phyloP scores from a whole-genome alignment of 1,140 invertebrate species.

The Oryctes rhinoceros region DNA sequence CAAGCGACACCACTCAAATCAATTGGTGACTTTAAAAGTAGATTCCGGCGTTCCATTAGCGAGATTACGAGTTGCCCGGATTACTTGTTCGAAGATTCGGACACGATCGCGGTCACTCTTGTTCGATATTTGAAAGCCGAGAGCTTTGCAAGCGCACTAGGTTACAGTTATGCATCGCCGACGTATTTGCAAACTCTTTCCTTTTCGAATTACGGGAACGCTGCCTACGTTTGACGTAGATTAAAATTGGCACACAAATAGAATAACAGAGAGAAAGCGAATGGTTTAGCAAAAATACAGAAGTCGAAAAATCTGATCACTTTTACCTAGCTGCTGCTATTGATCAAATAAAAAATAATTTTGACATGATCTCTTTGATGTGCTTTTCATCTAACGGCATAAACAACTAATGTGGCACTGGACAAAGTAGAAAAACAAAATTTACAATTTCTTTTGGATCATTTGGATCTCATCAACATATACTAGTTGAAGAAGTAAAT shows the following conservation, averaged over 20 bases:
- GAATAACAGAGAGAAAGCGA: background rate
- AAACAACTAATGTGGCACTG: too few relatives aligned
- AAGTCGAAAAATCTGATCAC: too few relatives aligned
- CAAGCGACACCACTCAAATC: slow-evolving; percentile 42
- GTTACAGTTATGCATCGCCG: slow-evolving; percentile 6
- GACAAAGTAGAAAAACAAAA: too few relatives aligned
- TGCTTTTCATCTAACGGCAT: too few relatives aligned
- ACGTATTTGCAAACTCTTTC: background rate
- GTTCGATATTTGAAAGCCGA: slow-evolving; percentile 31
- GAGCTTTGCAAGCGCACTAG: slow-evolving; percentile 11
- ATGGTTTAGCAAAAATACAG: too few relatives aligned
- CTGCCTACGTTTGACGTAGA: background rate
- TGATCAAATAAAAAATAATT: too few relatives aligned
- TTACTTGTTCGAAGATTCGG: slow-evolving; percentile 28
- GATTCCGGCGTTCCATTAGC: slow-evolving; percentile 40
- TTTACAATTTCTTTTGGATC: too few relatives aligned
- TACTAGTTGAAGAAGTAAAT: too few relatives aligned
- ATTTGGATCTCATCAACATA: too few relatives aligned
- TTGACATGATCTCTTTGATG: too few relatives aligned
- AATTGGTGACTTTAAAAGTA: slow-evolving; percentile 42
- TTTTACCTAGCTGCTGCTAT: too few relatives aligned
- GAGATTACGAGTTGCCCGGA: slow-evolving; percentile 31
- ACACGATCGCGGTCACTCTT: slow-evolving; percentile 33
- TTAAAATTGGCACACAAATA: background rate
- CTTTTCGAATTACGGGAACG: background rate